Percentiles rank a stretch among this genome's conserved stretches.
phyloP scores from a whole-genome alignment of 2,113 vertebrate species.

The Rhipidura dahli region DNA sequence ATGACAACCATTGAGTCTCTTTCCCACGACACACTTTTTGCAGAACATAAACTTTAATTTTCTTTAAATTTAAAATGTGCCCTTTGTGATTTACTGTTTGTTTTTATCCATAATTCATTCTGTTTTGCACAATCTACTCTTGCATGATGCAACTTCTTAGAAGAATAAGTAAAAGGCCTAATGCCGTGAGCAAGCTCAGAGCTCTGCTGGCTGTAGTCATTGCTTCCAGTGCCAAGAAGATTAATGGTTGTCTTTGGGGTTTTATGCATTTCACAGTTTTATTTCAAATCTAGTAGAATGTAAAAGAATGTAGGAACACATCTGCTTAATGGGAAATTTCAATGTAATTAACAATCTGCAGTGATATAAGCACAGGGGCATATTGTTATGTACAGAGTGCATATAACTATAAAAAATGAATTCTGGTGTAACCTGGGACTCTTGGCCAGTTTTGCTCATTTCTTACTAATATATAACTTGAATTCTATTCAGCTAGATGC shows the following conservation, averaged over 20 bases:
- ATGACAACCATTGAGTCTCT: not conserved
- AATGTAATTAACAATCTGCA: not conserved
- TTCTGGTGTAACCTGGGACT: not conserved
- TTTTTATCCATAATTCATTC: slow-evolving; percentile 13
- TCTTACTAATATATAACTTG: not conserved
- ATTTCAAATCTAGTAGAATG: not conserved
- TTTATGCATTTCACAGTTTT: not conserved
- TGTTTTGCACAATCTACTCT: not conserved
- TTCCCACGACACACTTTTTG: not conserved
- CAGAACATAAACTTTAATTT: not conserved
- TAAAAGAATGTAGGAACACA: not conserved
- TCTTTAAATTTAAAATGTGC: not conserved
- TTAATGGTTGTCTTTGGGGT: slow-evolving; percentile 12
- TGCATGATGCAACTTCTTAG: not conserved
- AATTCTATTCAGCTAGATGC: not conserved
- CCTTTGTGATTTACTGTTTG: not conserved
- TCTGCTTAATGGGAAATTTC: not conserved
- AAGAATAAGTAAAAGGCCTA: not conserved
- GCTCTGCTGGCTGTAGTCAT: not conserved
- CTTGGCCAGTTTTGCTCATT: not conserved
- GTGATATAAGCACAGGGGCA: not conserved
- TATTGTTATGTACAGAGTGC: not conserved
- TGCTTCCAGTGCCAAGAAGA: slow-evolving; percentile 24
- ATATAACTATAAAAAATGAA: not conserved
- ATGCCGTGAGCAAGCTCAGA: not conserved